Evolutionary conservation across 2,888 invertebrate genomes (phyloP).

Genomic region (Polydrusus cervinus): DNA sequence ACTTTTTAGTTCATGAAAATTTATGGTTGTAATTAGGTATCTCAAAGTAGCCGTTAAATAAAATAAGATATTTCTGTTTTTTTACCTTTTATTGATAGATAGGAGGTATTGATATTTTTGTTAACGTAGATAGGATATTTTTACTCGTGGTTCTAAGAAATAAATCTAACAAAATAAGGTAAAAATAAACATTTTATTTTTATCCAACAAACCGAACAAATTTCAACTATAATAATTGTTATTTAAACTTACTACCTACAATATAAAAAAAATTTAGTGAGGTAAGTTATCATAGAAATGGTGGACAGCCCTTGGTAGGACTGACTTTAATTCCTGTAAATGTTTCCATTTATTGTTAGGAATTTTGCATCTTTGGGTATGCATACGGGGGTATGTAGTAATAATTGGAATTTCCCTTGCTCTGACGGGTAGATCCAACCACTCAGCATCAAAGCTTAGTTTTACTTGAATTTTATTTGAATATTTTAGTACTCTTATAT

Average conservation of each 20-base stretch:
- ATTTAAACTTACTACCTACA: background rate
- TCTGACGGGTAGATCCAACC: slow-evolving; percentile 5
- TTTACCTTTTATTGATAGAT: background rate
- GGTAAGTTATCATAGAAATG: slow-evolving; percentile 18
- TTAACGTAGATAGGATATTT: background rate
- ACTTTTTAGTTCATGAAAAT: background rate
- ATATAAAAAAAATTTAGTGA: background rate
- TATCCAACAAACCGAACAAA: background rate
- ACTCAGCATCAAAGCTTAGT: background rate
- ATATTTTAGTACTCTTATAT: slow-evolving; percentile 25
- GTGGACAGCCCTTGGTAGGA: slow-evolving; percentile 17
- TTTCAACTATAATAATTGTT: background rate
- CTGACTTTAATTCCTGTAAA: slow-evolving; percentile 15
- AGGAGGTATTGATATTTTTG: background rate
- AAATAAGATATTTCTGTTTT: background rate
- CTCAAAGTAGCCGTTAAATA: background rate
- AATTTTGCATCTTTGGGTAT: slow-evolving; percentile 10
- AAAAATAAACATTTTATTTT: background rate
- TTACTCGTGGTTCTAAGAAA: background rate
- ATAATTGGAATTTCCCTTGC: slow-evolving; percentile 10
- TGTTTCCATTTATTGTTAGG: slow-evolving; percentile 13
- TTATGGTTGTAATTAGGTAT: background rate
- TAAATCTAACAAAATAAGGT: background rate
- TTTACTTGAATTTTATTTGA: background rate
- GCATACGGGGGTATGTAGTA: slow-evolving; percentile 1